Evolutionary conservation across 2,113 vertebrate genomes (phyloP).

Genomic region (Solea solea): DNA sequence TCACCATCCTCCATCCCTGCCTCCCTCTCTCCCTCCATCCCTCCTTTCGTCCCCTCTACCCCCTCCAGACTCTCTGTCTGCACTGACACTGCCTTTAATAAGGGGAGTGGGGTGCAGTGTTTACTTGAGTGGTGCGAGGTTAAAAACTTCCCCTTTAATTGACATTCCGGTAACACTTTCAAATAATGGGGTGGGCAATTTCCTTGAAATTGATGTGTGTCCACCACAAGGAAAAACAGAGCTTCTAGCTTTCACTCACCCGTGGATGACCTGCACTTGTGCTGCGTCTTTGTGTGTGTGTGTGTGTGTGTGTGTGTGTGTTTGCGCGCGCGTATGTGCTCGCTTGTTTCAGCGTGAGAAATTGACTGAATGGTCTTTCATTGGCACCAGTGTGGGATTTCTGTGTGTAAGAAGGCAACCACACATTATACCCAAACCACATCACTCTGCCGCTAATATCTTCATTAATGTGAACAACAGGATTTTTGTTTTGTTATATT

Average conservation of each 20-base stretch:
- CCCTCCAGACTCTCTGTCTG: slow-evolving; percentile 79
- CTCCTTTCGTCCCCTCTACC: slow-evolving; percentile 46
- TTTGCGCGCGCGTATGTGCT: slow-evolving; percentile 4
- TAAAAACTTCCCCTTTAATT: slow-evolving; percentile 83
- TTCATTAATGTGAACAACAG: too few species aligned
- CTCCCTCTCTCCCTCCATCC: slow-evolving; percentile 31
- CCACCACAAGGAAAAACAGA: slow-evolving; percentile 75
- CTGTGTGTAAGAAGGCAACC: slow-evolving; percentile 4
- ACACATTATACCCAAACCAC: slow-evolving; percentile 1
- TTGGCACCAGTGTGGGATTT: slow-evolving; percentile 13
- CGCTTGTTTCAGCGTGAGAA: slow-evolving; percentile 69
- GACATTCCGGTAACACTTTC: slow-evolving; percentile 83
- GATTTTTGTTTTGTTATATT: too few species aligned
- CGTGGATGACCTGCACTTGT: slow-evolving; percentile 69
- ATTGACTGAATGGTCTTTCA: slow-evolving; percentile 48
- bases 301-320: slow-evolving; percentile 45
- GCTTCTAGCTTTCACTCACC: slow-evolving; percentile 74
- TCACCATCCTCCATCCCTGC: slow-evolving; percentile 48
- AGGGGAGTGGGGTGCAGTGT: slow-evolving; percentile 69
- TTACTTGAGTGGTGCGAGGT: slow-evolving; percentile 80
- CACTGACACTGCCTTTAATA: slow-evolving; percentile 79
- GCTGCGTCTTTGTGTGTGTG: slow-evolving; percentile 47
- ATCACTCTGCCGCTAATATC: too few species aligned
- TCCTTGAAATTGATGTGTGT: slow-evolving; percentile 80
- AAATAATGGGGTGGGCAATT: slow-evolving; percentile 81